phyloP scores from a whole-genome alignment of 2,797 vertebrate species.

The Columba guinea region DNA sequence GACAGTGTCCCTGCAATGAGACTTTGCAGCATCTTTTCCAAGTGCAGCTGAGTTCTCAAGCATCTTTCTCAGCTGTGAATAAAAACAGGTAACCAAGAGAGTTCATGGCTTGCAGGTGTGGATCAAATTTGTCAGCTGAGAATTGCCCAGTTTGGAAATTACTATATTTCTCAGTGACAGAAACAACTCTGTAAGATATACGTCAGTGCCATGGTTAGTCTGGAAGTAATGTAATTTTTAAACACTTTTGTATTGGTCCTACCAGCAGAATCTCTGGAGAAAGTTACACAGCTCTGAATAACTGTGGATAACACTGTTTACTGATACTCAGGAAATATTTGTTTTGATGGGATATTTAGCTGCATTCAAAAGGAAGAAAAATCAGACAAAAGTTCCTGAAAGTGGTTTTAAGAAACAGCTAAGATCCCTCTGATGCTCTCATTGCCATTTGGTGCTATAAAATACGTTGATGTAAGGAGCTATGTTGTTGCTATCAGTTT shows the following conservation, averaged over 20 bases:
- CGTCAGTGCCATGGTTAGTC: not conserved
- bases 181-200: not conserved
- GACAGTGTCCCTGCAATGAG: not conserved
- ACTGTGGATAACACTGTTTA: not conserved
- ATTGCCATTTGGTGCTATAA: slow-evolving; percentile 52
- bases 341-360: not conserved
- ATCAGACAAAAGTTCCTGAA: slow-evolving; percentile 25
- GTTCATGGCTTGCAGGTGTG: not conserved
- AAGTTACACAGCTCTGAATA: not conserved
- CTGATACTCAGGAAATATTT: not conserved
- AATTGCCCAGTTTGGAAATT: not conserved
- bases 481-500: slow-evolving; percentile 66
- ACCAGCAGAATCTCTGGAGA: not conserved
- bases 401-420: slow-evolving; percentile 43
- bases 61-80: not conserved
- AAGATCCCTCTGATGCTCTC: slow-evolving; percentile 50
- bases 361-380: not conserved
- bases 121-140: not conserved
- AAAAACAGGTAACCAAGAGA: not conserved
- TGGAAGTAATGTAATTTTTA: not conserved
- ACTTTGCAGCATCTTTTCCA: not conserved
- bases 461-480: slow-evolving; percentile 49
- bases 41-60: not conserved
- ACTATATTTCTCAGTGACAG: not conserved
- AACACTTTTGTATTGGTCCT: not conserved